These are phyloP conservation scores for Tenthredo mesomela DNA, from an alignment of 2,888 invertebrate species.

Conservation along the genomic window DNA sequence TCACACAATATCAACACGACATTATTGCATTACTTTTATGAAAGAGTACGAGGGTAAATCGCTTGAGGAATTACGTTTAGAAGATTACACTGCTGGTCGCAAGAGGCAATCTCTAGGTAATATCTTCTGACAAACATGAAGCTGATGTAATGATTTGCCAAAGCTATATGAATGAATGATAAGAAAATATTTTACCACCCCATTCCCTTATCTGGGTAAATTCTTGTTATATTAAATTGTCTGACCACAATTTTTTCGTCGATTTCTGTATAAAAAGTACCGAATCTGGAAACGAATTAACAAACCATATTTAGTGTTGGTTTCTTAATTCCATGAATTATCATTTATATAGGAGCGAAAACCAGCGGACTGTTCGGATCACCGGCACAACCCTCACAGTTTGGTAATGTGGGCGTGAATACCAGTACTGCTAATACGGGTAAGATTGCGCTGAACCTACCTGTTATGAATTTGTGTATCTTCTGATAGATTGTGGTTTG, in stretches of 20 bases:
- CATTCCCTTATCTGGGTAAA: background rate
- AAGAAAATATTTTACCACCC: no score
- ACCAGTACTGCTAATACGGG: constrained; percentile 76
- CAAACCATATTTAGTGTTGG: background rate
- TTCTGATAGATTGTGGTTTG: background rate
- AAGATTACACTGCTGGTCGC: constrained; percentile 94
- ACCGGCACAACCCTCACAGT: constrained; percentile 77
- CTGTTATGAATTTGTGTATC: background rate
- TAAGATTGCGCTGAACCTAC: constrained; percentile 57
- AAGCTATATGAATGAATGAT: background rate
- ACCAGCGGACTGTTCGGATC: constrained; percentile 79
- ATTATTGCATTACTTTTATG: constrained; percentile 99
- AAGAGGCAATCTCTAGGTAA: constrained; percentile 85
- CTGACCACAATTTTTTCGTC: background rate
- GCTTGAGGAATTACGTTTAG: constrained; percentile 95
- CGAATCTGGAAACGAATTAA: background rate
- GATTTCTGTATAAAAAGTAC: background rate
- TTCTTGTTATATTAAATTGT: background rate
- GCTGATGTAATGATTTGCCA: background rate
- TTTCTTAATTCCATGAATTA: background rate
- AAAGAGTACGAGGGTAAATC: constrained; percentile 98
- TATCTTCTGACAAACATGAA: background rate
- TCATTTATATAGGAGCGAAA: constrained; percentile 63
- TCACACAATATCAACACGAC: constrained; percentile 93
- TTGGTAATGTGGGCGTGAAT: constrained; percentile 76